Percentiles rank a stretch among this genome's conserved stretches.
These are phyloP conservation scores for Caenorhabditis sp. DNA, from an alignment of 2,888 invertebrate species.

Conservation along the genomic window DNA sequence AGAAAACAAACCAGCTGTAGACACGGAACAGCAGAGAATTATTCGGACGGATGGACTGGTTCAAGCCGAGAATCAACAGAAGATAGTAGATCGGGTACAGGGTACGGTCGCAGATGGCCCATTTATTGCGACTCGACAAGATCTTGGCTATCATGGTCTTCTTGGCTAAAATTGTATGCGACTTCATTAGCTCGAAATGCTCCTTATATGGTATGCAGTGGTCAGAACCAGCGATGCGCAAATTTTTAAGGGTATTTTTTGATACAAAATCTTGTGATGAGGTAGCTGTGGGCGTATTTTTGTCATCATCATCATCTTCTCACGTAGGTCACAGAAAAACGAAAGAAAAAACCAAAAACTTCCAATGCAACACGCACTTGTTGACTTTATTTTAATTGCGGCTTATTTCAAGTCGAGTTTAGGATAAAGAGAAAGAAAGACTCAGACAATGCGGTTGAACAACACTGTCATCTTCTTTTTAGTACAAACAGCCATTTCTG, in stretches of 20 bases:
- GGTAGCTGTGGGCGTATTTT: constrained; percentile 31
- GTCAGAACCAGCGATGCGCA: constrained; percentile 27
- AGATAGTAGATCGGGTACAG: constrained; percentile 64
- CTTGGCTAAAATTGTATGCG: constrained; percentile 53
- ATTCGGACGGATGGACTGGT: constrained; percentile 56
- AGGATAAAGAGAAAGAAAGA: no score
- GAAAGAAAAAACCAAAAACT: constrained; percentile 20
- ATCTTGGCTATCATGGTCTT: constrained; percentile 57
- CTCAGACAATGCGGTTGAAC: constrained; percentile 17
- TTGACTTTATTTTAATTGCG: constrained; percentile 57
- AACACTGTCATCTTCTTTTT: constrained; percentile 24
- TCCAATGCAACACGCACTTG: constrained; percentile 12
- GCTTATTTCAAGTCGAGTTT: constrained; percentile 41
- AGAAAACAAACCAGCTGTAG: constrained; percentile 64
- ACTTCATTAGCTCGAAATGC: constrained; percentile 26
- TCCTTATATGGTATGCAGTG: constrained; percentile 1
- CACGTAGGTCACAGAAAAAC: neutral
- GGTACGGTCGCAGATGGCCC: constrained; percentile 56
- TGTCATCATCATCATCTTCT: constrained; percentile 29
- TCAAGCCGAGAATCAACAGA: constrained; percentile 61
- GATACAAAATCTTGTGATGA: constrained; percentile 14
- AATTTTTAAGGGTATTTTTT: constrained; percentile 9
- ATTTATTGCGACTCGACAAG: constrained; percentile 56
- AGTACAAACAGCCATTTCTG: constrained; percentile 12
- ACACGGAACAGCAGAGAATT: constrained; percentile 46